Percentiles rank a stretch among this genome's conserved stretches.
phyloP scores from a whole-genome alignment of 2,888 invertebrate species.

The Macrophya alboannulata region DNA sequence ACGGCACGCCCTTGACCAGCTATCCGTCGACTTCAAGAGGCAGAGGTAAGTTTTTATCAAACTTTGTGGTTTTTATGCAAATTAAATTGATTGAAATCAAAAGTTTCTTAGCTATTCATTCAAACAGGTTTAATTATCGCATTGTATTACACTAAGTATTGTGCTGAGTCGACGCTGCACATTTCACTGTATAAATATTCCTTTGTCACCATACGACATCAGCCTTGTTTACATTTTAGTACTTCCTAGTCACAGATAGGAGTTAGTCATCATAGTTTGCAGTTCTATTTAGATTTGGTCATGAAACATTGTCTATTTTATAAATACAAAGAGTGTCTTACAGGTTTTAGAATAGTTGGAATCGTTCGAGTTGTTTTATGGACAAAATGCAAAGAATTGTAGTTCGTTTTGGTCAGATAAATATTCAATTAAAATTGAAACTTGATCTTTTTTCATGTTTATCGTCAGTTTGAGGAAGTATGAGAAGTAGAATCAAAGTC shows the following conservation, averaged over 20 bases:
- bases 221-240: conserved; percentile 18
- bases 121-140: not conserved
- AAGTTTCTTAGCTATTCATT: not conserved
- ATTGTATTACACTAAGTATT: not conserved
- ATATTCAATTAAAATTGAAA: too few relatives aligned
- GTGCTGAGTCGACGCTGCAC: not conserved
- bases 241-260: not conserved
- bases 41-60: conserved; percentile 72
- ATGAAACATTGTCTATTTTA: not conserved
- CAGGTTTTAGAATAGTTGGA: not conserved
- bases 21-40: conserved; percentile 78
- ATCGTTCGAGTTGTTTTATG: not conserved
- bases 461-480: too few relatives aligned
- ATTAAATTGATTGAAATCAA: not conserved
- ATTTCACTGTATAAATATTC: conserved; percentile 3
- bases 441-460: too few relatives aligned
- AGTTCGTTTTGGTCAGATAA: too few relatives aligned
- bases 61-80: too few relatives aligned
- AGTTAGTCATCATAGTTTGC: conserved; percentile 7
- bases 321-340: not conserved
- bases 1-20: conserved; percentile 71
- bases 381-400: too few relatives aligned
- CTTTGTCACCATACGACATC: not conserved
- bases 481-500: too few relatives aligned
- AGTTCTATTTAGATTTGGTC: not conserved